Base-by-base conservation (phyloP, 2,113 vertebrate genomes). In the Indicator indicator region DNA sequence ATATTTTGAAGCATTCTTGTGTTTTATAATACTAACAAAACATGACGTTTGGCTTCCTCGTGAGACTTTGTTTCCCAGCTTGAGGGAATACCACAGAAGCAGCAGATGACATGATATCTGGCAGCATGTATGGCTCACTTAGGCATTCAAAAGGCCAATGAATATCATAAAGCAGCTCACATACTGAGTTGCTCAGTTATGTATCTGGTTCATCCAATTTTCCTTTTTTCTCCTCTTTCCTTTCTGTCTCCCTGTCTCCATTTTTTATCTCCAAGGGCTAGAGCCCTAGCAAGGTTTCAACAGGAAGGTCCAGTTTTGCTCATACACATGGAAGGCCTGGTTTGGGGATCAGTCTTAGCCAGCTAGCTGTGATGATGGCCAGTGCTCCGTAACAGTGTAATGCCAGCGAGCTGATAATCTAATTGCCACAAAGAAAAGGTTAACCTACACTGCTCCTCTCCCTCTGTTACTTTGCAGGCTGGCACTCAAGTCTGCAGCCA, bases 81-180 rank as follows among this genome's bases (percentile, higher is more conserved):
- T 94, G 82, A 94, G 65, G 60, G 86, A 95, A 94, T 93, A 94
- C 93, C 84, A 91, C 93, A 93, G 77, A 94, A 95, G 70, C 84
- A 94, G 87, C 64, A 95, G 87, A 95, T 94, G 94, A 94, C 89
- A 94, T 94, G 87, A 46, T 96, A 89, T 95, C 91, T 96, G 93
- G 85, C 90, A 69, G 86, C 23, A 42, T 83, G 60, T 80, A 91
- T 44, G 19, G 44, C 84, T 94, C 92, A 85, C 65, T 91, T 67
- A 83, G 54, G 74, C 85, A 94, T 89, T 89, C 78, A 82, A 96
- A 95, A 89, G 55, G 33, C 63, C 90, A 91, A 60, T 62, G 67
- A 93, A 88, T 92, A 92, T 75, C 77, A 72, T 92, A 92, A 83
- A 90, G 83, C 38, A 89, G 58, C 67, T 86, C 67, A 63, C 68